A percentile compares a stretch with the other conserved stretches of the same genome.
Evolutionary conservation across 2,113 vertebrate genomes (phyloP).

Genomic region (Arenaria interpres): DNA sequence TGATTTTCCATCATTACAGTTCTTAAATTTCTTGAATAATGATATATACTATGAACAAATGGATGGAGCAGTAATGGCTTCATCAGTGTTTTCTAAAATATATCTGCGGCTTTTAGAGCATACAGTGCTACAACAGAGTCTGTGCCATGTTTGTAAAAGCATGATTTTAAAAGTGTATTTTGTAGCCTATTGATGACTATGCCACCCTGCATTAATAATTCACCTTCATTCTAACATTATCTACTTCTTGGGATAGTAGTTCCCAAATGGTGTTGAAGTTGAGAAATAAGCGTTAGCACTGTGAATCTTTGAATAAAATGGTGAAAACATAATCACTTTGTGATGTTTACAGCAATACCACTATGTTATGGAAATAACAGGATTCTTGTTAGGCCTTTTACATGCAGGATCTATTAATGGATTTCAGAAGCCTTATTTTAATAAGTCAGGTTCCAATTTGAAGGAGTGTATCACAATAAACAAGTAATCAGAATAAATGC

Average conservation of each 20-base stretch:
- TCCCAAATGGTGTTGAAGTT: not conserved
- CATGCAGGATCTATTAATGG: not conserved
- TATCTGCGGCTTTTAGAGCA: slow-evolving; percentile 61
- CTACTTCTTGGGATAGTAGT: slow-evolving; percentile 23
- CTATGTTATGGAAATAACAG: not conserved
- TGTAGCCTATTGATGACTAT: slow-evolving; percentile 29
- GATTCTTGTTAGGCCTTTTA: not conserved
- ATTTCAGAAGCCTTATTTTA: not conserved
- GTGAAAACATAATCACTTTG: not conserved
- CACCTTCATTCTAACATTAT: slow-evolving; percentile 19
- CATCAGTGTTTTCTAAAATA: slow-evolving; percentile 79
- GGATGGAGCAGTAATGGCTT: slow-evolving; percentile 77
- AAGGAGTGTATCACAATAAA: not conserved
- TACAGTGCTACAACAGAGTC: slow-evolving; percentile 24
- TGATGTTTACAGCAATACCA: slow-evolving; percentile 6
- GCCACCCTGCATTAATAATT: slow-evolving; percentile 64
- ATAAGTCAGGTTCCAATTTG: not conserved
- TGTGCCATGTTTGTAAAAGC: slow-evolving; percentile 65
- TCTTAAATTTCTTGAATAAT: slow-evolving; percentile 87
- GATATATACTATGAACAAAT: slow-evolving; percentile 81
- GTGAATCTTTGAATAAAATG: slow-evolving; percentile 12
- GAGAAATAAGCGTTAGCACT: not conserved
- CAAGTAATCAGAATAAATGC: not conserved
- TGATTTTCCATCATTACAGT: slow-evolving; percentile 84
- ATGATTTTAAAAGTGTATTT: slow-evolving; percentile 64